A percentile compares a stretch with the other conserved stretches of the same genome.
These are phyloP conservation scores for Penaeus vannamei DNA, from an alignment of 1,140 invertebrate genomes.

Conservation along the genomic window DNA sequence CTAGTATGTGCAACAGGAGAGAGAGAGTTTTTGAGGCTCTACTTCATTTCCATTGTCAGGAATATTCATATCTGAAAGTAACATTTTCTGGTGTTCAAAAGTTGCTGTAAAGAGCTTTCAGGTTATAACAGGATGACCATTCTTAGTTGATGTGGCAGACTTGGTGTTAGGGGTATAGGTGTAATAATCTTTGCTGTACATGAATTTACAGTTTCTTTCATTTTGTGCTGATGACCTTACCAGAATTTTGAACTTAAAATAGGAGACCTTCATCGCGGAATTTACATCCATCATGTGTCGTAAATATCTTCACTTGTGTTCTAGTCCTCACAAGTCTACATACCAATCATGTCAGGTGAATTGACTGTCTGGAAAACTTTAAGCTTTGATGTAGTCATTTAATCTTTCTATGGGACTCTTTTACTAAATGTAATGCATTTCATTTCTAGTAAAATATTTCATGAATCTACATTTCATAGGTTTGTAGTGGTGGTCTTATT, in stretches of 20 bases:
- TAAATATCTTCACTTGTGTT: slow-evolving; percentile 15
- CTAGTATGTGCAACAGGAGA: not conserved
- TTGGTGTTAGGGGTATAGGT: slow-evolving; percentile 66
- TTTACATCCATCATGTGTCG: not conserved
- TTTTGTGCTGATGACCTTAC: slow-evolving; percentile 64
- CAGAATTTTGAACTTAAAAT: slow-evolving; percentile 9
- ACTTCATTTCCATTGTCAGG: slow-evolving; percentile 31
- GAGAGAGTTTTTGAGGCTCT: slow-evolving; percentile 34
- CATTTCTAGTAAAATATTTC: no score
- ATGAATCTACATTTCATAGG: not conserved
- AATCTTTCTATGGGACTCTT: no score
- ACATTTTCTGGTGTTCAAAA: slow-evolving; percentile 38
- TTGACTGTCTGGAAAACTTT: not conserved
- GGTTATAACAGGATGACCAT: slow-evolving; percentile 13
- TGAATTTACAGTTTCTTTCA: slow-evolving; percentile 58
- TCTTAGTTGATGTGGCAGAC: slow-evolving; percentile 64
- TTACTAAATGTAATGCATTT: no score
- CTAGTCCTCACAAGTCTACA: slow-evolving; percentile 34
- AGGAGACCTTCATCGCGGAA: not conserved
- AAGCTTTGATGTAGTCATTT: no score
- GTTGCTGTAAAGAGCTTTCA: slow-evolving; percentile 53
- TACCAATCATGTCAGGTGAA: slow-evolving; percentile 24
- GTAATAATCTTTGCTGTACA: slow-evolving; percentile 62
- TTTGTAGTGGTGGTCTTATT: slow-evolving; percentile 25
- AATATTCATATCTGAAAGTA: slow-evolving; percentile 31